Evolutionary conservation across 2,888 invertebrate genomes (phyloP).

Genomic region (Prosapia bicincta): DNA sequence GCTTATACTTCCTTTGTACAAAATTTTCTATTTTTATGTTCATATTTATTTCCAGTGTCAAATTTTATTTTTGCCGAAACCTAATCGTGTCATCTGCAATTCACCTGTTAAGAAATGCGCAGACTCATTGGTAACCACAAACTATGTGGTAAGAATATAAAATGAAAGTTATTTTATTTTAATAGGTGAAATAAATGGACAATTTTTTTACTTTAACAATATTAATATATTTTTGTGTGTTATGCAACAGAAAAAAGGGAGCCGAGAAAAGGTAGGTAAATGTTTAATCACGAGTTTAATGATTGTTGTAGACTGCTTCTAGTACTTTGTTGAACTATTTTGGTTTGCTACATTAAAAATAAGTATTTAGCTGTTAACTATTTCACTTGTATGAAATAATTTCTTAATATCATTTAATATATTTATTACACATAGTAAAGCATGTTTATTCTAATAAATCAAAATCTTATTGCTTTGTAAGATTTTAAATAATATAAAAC

Average conservation of each 20-base stretch:
- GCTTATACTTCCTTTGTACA: too few relatives aligned
- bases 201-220: background rate
- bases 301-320: background rate
- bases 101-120: conserved; percentile 9
- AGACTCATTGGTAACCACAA: background rate
- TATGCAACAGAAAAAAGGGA: conserved; percentile 73
- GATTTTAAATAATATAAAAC: too few relatives aligned
- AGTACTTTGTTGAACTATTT: too few relatives aligned
- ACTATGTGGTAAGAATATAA: conserved; percentile 12
- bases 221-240: conserved; percentile 33
- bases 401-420: too few relatives aligned
- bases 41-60: conserved; percentile 23
- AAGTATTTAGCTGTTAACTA: too few relatives aligned
- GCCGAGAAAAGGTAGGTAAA: conserved; percentile 76
- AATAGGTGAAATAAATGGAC: background rate
- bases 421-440: too few relatives aligned
- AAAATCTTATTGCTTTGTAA: too few relatives aligned
- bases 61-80: conserved; percentile 22
- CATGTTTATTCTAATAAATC: too few relatives aligned
- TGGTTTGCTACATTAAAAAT: too few relatives aligned
- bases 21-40: too few relatives aligned
- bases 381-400: too few relatives aligned
- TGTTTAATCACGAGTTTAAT: background rate
- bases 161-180: background rate
- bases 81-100: conserved; percentile 19